Conservation (phyloP, 2,888 invertebrate species). For the Drosophila falleni region DNA sequence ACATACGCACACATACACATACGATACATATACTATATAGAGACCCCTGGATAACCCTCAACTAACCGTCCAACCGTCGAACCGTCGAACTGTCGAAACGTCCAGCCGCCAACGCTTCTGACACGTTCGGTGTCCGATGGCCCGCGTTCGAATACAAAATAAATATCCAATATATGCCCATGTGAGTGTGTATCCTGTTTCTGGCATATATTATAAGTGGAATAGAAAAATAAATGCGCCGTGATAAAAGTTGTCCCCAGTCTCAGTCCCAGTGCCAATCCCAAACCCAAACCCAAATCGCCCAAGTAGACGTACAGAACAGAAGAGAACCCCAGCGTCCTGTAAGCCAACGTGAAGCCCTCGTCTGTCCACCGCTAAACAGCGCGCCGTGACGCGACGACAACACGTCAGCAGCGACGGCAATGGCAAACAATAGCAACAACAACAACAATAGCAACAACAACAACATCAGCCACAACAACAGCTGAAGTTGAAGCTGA, state of each 20-base stretch:
- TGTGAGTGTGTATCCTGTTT: slow-evolving; percentile 82
- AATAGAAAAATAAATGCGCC: slow-evolving; percentile 83
- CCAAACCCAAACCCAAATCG: slow-evolving; percentile 15
- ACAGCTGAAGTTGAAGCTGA: slow-evolving; percentile 31
- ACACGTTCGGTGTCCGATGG: slow-evolving; percentile 72
- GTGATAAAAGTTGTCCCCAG: slow-evolving; percentile 78
- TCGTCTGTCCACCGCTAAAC: slow-evolving; percentile 67
- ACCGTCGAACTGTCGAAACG: slow-evolving; percentile 34
- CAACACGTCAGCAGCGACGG: slow-evolving; percentile 80
- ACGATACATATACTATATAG: slow-evolving; percentile 13
- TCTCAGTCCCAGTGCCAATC: slow-evolving; percentile 20
- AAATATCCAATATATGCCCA: slow-evolving; percentile 81
- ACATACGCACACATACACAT: slow-evolving; percentile 18
- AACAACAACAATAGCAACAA: slow-evolving; percentile 46
- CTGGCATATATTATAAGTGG: slow-evolving; percentile 84
- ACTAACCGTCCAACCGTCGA: slow-evolving; percentile 28
- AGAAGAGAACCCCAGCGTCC: slow-evolving; percentile 35
- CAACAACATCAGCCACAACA: slow-evolving; percentile 46
- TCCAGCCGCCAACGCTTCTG: slow-evolving; percentile 61
- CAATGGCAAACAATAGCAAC: slow-evolving; percentile 63
- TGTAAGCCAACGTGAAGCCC: slow-evolving; percentile 47
- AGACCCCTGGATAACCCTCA: slow-evolving; percentile 58
- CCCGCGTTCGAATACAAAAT: slow-evolving; percentile 80
- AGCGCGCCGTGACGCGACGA: slow-evolving; percentile 69
- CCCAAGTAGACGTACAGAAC: slow-evolving; percentile 29